A percentile compares a stretch with the other conserved stretches of the same genome.
These are phyloP conservation scores for Stenodera caucasica DNA, from an alignment of 2,888 invertebrate genomes.

Conservation along the genomic window DNA sequence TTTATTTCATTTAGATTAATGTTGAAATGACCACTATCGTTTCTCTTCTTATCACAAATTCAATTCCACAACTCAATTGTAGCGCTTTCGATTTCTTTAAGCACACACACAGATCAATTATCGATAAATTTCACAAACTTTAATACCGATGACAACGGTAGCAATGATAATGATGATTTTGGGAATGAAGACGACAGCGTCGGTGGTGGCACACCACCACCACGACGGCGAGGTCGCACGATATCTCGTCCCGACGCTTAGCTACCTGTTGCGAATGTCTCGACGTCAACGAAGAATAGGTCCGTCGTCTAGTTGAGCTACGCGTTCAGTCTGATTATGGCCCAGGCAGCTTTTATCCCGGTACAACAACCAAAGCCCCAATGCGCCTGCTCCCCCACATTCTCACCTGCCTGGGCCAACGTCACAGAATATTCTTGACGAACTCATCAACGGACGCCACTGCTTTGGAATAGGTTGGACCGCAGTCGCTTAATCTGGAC, in stretches of 20 bases:
- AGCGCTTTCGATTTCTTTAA: background rate
- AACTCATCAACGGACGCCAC: slow-evolving; percentile 23
- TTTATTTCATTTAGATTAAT: too few relatives aligned
- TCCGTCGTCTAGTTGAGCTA: slow-evolving; percentile 40
- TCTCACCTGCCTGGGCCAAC: slow-evolving; percentile 37
- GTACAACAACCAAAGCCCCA: slow-evolving; percentile 47
- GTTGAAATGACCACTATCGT: background rate
- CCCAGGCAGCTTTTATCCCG: slow-evolving; percentile 44
- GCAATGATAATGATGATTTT: background rate
- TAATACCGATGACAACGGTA: slow-evolving; percentile 2
- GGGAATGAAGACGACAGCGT: background rate
- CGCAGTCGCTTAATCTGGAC: background rate
- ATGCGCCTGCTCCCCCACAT: slow-evolving; percentile 41
- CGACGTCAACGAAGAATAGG: slow-evolving; percentile 31
- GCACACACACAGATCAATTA: background rate
- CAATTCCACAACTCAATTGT: background rate
- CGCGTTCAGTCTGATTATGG: slow-evolving; percentile 46
- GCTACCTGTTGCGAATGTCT: slow-evolving; percentile 50
- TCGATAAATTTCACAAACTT: slow-evolving; percentile 11
- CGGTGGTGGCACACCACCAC: slow-evolving; percentile 19
- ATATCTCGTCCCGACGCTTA: slow-evolving; percentile 3
- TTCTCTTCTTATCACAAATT: background rate
- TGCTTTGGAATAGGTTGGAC: slow-evolving; percentile 31
- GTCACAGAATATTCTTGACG: slow-evolving; percentile 26
- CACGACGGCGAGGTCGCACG: slow-evolving; percentile 12